Conservation (phyloP, 2,797 vertebrate genomes). For the Tenualosa thibaudeaui region DNA sequence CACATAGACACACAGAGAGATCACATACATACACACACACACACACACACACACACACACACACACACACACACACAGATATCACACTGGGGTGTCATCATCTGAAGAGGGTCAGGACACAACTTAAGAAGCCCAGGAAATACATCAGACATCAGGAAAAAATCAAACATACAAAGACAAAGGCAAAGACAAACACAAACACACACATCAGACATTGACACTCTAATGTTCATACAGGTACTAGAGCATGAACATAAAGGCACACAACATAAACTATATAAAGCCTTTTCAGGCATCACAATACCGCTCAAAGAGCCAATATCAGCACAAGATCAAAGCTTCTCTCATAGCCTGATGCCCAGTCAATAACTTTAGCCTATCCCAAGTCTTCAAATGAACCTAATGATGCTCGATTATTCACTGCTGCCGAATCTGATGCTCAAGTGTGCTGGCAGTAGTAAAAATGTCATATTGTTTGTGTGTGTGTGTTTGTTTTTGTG, state of each 20-base stretch:
- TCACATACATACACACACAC: not conserved
- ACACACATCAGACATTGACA: not conserved
- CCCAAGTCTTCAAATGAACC: not conserved
- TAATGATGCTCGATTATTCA: not conserved
- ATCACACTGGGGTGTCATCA: conserved; percentile 1
- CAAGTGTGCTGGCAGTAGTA: not conserved
- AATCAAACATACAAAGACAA: not conserved
- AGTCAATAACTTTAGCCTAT: not conserved
- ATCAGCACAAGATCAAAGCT: not conserved
- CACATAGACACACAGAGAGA: not conserved
- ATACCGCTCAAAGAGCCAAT: not conserved
- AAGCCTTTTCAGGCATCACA: not conserved
- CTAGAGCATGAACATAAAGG: not conserved
- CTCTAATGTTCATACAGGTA: not conserved
- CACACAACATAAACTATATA: conserved; percentile 1
- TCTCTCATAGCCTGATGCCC: not conserved
- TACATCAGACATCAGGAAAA: not conserved
- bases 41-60: not conserved
- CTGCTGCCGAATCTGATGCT: not conserved
- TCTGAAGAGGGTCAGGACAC: not conserved
- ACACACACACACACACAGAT: not conserved
- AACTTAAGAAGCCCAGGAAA: not conserved
- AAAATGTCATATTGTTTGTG: too few species aligned
- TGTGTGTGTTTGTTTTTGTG: too few species aligned
- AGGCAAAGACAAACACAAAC: not conserved